Evolutionary conservation across 2,888 invertebrate species (phyloP).

Genomic region (Horisme vitalbata): DNA sequence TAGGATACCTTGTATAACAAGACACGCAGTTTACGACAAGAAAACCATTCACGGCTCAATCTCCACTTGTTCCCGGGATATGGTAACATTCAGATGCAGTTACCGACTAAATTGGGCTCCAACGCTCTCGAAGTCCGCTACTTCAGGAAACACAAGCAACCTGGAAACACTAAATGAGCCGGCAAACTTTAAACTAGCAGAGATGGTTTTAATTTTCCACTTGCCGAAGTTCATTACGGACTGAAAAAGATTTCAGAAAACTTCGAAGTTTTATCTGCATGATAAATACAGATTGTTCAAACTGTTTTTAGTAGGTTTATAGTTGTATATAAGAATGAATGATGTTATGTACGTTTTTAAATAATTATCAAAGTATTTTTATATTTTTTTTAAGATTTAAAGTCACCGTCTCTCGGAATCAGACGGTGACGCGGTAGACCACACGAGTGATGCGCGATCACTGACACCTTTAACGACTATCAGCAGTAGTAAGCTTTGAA

Average conservation of each 20-base stretch:
- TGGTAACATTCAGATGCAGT: conserved; percentile 76
- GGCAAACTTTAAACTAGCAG: conserved; percentile 41
- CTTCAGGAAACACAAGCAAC: conserved; percentile 42
- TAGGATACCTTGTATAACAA: conserved; percentile 60
- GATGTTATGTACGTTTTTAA: too few relatives aligned
- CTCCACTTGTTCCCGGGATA: conserved; percentile 72
- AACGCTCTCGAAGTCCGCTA: conserved; percentile 54
- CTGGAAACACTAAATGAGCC: conserved; percentile 52
- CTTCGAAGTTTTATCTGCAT: background rate
- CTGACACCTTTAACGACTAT: too few relatives aligned
- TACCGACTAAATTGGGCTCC: conserved; percentile 72
- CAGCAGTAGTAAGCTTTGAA: too few relatives aligned
- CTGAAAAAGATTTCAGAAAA: background rate
- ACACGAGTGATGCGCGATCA: too few relatives aligned
- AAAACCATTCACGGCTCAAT: conserved; percentile 70
- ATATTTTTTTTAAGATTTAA: too few relatives aligned
- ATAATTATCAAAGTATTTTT: too few relatives aligned
- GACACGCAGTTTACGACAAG: conserved; percentile 68
- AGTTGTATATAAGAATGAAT: too few relatives aligned
- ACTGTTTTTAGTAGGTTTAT: too few relatives aligned
- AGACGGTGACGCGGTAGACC: too few relatives aligned
- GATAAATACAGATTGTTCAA: background rate
- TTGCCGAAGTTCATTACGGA: conserved; percentile 30
- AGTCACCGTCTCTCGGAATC: too few relatives aligned
- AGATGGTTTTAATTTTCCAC: conserved; percentile 31